phyloP scores from a whole-genome alignment of 1,140 invertebrate species.

The Neoseiulus cucumeris region DNA sequence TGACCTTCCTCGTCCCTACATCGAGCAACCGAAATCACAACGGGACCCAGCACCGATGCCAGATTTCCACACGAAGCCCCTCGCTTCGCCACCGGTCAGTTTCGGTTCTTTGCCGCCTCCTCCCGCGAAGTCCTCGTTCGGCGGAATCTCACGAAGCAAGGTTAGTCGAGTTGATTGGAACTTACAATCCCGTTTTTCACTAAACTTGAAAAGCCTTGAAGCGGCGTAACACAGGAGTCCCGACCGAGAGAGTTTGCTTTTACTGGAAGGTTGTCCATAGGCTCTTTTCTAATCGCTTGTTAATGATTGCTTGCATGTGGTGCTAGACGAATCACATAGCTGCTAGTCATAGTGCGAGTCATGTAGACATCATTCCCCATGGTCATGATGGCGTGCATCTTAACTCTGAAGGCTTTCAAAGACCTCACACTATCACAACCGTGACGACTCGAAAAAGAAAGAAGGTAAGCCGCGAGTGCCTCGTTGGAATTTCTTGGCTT shows the following conservation, averaged over 20 bases:
- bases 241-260: too few species aligned
- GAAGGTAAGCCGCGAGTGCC: neutral
- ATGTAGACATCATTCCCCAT: neutral
- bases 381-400: neutral
- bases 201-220: too few species aligned
- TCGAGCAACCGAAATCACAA: neutral
- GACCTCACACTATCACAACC: neutral
- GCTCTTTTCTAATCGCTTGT: too few species aligned
- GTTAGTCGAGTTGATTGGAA: too few species aligned
- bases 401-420: constrained; percentile 6
- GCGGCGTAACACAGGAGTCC: too few species aligned
- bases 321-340: too few species aligned
- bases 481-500: too few species aligned
- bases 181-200: too few species aligned
- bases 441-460: neutral
- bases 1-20: neutral
- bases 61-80: neutral
- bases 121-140: neutral
- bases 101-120: neutral
- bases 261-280: too few species aligned
- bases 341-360: neutral
- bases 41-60: neutral
- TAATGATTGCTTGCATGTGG: too few species aligned
- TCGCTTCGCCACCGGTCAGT: neutral
- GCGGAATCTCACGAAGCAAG: too few species aligned